Percentiles rank a stretch among this genome's conserved stretches.
Conservation (phyloP, 2,113 vertebrate species). For the Brachyhypopomus occidentalis region DNA sequence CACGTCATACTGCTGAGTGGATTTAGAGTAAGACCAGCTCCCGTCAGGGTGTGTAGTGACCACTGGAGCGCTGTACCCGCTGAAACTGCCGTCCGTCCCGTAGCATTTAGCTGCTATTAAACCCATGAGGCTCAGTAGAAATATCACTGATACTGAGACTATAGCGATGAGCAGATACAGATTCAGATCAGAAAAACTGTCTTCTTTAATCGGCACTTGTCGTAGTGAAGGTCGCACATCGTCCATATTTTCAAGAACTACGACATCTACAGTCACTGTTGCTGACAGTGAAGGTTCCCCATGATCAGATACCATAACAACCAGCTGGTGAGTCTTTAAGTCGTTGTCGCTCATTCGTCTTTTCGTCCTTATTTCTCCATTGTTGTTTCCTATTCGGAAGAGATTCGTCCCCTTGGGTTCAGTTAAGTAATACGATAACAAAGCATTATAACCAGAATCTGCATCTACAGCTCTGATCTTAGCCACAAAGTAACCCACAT, state of each 20-base stretch:
- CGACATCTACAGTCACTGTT: slow-evolving; percentile 38
- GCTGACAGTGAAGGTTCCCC: slow-evolving; percentile 47
- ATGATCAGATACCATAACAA: slow-evolving; percentile 46
- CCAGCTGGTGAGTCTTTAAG: slow-evolving; percentile 46
- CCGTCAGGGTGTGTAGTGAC: slow-evolving; percentile 55
- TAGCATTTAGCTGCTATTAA: slow-evolving; percentile 46
- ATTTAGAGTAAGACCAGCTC: slow-evolving; percentile 54
- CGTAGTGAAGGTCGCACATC: slow-evolving; percentile 20
- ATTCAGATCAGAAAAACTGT: slow-evolving; percentile 40
- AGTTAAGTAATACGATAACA: slow-evolving; percentile 47
- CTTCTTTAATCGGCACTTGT: slow-evolving; percentile 28
- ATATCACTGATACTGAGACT: slow-evolving; percentile 41
- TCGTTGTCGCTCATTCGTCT: slow-evolving; percentile 50
- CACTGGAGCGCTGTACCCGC: slow-evolving; percentile 46
- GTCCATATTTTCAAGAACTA: slow-evolving; percentile 38
- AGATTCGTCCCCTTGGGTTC: slow-evolving; percentile 49
- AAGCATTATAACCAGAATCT: slow-evolving; percentile 59
- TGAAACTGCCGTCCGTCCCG: slow-evolving; percentile 40
- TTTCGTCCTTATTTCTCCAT: slow-evolving; percentile 49
- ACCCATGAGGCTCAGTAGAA: slow-evolving; percentile 43
- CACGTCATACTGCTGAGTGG: slow-evolving; percentile 54
- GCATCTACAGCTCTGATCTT: slow-evolving; percentile 63
- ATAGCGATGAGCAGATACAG: slow-evolving; percentile 49
- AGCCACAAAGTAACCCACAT: slow-evolving; percentile 60
- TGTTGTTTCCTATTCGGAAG: slow-evolving; percentile 42